phyloP scores from a whole-genome alignment of 2,888 invertebrate genomes.

The Temnothorax ravouxi region DNA sequence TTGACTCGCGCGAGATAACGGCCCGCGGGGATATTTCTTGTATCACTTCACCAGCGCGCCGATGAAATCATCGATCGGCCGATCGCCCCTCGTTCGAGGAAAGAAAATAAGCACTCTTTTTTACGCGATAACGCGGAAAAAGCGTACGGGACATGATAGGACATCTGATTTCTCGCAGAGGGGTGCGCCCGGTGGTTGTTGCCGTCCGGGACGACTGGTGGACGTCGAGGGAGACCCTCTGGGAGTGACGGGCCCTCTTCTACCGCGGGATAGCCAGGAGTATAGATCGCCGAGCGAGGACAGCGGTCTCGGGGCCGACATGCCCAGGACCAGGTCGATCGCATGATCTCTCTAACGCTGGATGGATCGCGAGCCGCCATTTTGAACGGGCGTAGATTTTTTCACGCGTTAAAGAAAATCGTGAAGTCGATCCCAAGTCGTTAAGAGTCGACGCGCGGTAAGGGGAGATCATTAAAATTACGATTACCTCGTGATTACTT shows the following conservation, averaged over 20 bases:
- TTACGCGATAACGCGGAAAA: slow-evolving; percentile 56
- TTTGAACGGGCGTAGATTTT: slow-evolving; percentile 7
- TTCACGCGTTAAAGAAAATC: not conserved
- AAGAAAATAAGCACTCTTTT: slow-evolving; percentile 19
- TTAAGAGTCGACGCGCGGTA: not conserved
- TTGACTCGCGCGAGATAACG: not conserved
- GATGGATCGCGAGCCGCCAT: slow-evolving; percentile 10
- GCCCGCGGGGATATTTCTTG: not conserved
- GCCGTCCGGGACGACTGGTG: slow-evolving; percentile 85
- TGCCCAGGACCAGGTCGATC: slow-evolving; percentile 87
- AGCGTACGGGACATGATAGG: slow-evolving; percentile 75
- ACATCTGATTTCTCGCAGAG: slow-evolving; percentile 84
- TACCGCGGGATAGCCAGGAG: slow-evolving; percentile 89
- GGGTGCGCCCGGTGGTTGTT: slow-evolving; percentile 81
- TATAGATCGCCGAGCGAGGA: slow-evolving; percentile 96
- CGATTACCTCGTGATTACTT: slow-evolving; percentile 11
- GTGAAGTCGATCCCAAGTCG: not conserved
- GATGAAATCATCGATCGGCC: slow-evolving; percentile 53
- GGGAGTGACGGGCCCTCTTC: slow-evolving; percentile 84
- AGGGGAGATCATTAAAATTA: not conserved
- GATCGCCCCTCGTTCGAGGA: slow-evolving; percentile 42
- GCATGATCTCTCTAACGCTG: slow-evolving; percentile 38
- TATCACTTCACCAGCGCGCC: not conserved
- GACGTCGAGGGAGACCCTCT: slow-evolving; percentile 85
- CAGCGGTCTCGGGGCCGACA: slow-evolving; percentile 96